Evolutionary conservation across 2,797 vertebrate genomes (phyloP), one percentile per base, ranked within the genome.

Genomic region (Geotrypetes seraphini): DNA sequence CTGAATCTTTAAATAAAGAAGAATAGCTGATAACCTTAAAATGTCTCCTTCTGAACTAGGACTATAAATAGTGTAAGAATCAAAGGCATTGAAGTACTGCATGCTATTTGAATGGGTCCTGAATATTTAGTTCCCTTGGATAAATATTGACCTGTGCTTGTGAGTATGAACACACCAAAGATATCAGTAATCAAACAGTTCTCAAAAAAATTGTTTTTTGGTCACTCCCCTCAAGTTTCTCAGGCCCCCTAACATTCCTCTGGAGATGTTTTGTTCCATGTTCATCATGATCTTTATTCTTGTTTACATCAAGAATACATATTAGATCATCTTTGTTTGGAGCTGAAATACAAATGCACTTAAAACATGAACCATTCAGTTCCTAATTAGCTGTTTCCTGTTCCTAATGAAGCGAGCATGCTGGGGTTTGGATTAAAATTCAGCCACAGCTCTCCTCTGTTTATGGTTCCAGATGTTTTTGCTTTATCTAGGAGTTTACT

Each of bases 401-500:
- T 75, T 68, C 46, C 60, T 78, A 80, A 82, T 79, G 66, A 83
- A 81, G 60, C 62, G 56, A 75, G 59, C 63, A 72, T 43, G 63
- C 58, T 34, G n/a, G n/a, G 56, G 47, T 71, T 72, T 59, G 67
- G 71, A 84, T 85, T 86, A 81, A 78, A 73, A 85, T 86, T 79
- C 83, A 81, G 66, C 69, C 69, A 65, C 57, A 34, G 63, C 58
- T 64, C 64, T 73, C 52, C 24, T 65, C 59, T 83, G 69, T 77
- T 81, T 83, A 78, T 69, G 60, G 61, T 78, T 81, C 79, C 81
- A 87, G 84, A 83, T 86, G 84, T 80, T 85, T 83, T 69, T 78
- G 74, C 78, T 86, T 83, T 81, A 84, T 85, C 79, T 83, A 50
- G 41, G 63, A 74, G 63, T 76, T 78, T 73, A 71, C 57, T 69